Evolutionary conservation across 1,140 invertebrate species (phyloP), one percentile per base, ranked within the genome.

Genomic region (Wiebesia pumilae): DNA sequence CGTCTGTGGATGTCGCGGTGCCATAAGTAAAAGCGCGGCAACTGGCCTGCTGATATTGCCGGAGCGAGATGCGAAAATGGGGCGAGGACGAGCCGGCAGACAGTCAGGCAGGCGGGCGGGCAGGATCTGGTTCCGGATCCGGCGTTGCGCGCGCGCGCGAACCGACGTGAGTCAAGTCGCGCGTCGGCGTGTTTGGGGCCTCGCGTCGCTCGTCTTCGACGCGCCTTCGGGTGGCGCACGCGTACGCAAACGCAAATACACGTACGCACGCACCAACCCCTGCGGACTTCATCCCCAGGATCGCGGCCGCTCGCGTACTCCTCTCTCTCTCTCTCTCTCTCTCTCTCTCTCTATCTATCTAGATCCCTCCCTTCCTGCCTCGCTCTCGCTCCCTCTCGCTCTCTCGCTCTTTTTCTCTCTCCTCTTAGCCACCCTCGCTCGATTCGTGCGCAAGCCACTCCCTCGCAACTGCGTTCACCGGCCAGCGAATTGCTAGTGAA

Each of bases 121-220:
- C 85, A 89, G 88, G 83, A 90, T 89, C 90, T 89, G 90, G 90
- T 92, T 91, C 90, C 90, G 91, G 91, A 89, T 91, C 87, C 89
- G 90, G 88, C 87, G 88, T 81, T 89, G 87, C 87, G 84, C 86
- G 78, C 86, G 87, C 58, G 79, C 69, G 54, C 81, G 35, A 40
- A 24, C 65, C 4, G 65, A 75, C 71, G 71, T 12, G 71, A 75
- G 38, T 19, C 38, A 38, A 40, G 71, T n/a, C 38, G 38, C 69
- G 69, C 69, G 69, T 73, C 69, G 69, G 69, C 38, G 69, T 40
- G 69, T 6, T 30, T 24, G 69, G 35, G 69, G 35, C 38, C 69
- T 33, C 69, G 69, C 35, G 69, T 62, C 58, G 58, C 58, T 62
- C 58, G 21, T 16, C 38, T 75, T 43, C 38, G 40, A 43, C 62